Conservation (phyloP, 53 echinoderm and acorn worm genomes). For the Paracentrotus lividus region DNA sequence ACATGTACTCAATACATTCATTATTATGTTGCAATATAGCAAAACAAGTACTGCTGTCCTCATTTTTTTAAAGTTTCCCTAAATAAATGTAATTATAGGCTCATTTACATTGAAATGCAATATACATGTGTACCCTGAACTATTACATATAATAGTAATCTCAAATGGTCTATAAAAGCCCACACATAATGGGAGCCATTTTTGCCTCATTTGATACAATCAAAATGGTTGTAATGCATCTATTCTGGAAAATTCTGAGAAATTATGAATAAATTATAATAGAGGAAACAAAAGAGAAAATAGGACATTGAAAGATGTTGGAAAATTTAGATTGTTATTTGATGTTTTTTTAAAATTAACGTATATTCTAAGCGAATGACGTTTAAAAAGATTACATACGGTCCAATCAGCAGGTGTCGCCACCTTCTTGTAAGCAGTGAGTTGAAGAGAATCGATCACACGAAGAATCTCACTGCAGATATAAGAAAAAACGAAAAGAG, state of each 20-base stretch:
- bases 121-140: too few relatives aligned
- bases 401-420: conserved; percentile 96
- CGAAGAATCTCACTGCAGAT: conserved; percentile 90
- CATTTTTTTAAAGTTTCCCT: too few relatives aligned
- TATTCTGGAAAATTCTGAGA: neutral
- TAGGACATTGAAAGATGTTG: neutral
- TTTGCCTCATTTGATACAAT: neutral
- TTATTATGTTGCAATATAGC: too few relatives aligned
- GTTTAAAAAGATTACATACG: conserved; percentile 63
- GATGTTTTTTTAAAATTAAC: neutral
- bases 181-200: neutral
- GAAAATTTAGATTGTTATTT: too few relatives aligned
- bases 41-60: too few relatives aligned
- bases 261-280: neutral
- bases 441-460: conserved; percentile 93
- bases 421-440: conserved; percentile 96
- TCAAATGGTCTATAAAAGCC: too few relatives aligned
- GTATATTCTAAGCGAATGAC: neutral
- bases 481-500: neutral
- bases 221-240: neutral
- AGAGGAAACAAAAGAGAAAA: neutral
- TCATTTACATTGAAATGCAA: too few relatives aligned
- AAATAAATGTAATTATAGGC: too few relatives aligned
- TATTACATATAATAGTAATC: too few relatives aligned
- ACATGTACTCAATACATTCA: too few relatives aligned